These are phyloP conservation scores for Sminthurides bifidus DNA, from an alignment of 1,140 invertebrate species.

Conservation along the genomic window DNA sequence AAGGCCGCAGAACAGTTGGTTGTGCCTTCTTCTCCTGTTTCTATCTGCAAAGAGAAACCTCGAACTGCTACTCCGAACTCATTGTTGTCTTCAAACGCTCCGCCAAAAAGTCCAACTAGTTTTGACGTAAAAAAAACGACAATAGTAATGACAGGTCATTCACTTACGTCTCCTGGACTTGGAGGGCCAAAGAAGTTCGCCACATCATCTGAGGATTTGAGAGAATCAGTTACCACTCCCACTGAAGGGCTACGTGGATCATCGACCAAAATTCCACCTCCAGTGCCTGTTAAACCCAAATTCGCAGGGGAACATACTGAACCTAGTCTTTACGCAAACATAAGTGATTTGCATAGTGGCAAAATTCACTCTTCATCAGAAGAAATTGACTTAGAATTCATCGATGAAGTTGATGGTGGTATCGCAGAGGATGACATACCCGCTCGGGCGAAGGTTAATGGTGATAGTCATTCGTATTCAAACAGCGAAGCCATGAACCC, in stretches of 20 bases:
- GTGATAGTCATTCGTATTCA: neutral
- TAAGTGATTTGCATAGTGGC: conserved; percentile 23
- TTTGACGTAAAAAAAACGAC: conserved; percentile 67
- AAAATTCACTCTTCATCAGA: conserved; percentile 10
- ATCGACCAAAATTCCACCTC: no score
- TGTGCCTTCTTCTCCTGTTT: conserved; percentile 41
- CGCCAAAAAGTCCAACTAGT: conserved; percentile 27
- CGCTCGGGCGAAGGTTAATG: neutral
- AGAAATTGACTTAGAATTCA: conserved; percentile 22
- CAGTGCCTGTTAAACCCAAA: no score
- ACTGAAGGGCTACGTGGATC: no score
- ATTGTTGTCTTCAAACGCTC: neutral
- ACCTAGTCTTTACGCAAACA: conserved; percentile 27
- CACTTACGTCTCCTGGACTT: conserved; percentile 45
- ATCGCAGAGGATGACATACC: neutral
- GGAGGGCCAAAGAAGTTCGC: conserved; percentile 25
- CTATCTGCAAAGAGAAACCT: conserved; percentile 38
- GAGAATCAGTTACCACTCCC: neutral
- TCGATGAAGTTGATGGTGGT: conserved; percentile 9
- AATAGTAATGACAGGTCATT: conserved; percentile 87
- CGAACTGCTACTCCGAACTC: neutral
- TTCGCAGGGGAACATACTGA: conserved; percentile 8
- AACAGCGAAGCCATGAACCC: conserved; percentile 20
- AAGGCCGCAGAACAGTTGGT: conserved; percentile 66
- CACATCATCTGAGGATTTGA: neutral